Evolutionary conservation across 2,888 invertebrate genomes (phyloP).

Genomic region (Ramazzottius varieornatus): DNA sequence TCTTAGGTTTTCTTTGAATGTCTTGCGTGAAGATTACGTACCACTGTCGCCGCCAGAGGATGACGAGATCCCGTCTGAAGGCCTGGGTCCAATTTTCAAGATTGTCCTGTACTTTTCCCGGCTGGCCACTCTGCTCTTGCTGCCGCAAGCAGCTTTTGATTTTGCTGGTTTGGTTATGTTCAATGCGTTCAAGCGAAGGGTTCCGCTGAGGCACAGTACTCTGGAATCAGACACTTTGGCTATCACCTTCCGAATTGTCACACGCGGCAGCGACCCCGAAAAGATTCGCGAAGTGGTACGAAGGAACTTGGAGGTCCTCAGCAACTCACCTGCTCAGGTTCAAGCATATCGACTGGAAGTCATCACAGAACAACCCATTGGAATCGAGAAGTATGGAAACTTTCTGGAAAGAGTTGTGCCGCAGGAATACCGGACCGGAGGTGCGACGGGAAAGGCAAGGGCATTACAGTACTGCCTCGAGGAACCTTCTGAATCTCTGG

Average conservation of each 20-base stretch:
- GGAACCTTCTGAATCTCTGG: conserved; percentile 6
- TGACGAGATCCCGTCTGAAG: neutral
- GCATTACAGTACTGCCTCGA: conserved; percentile 9
- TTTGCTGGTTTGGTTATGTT: conserved; percentile 8
- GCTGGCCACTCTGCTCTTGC: neutral
- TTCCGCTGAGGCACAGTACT: neutral
- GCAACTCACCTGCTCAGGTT: conserved; percentile 5
- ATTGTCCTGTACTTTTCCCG: conserved; percentile 6
- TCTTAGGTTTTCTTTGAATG: neutral
- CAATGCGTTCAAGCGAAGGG: conserved; percentile 11
- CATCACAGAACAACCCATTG: conserved; percentile 7
- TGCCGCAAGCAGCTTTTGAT: neutral
- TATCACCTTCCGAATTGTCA: conserved; percentile 7
- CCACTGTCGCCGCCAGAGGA: neutral
- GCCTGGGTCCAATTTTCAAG: neutral
- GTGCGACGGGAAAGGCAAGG: conserved; percentile 7
- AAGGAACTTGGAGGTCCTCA: conserved; percentile 7
- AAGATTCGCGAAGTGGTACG: neutral
- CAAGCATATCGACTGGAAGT: conserved; percentile 8
- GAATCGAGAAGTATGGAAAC: neutral
- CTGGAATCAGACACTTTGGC: conserved; percentile 10
- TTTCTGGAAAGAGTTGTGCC: conserved; percentile 7
- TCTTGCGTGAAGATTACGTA: neutral
- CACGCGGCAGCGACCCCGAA: neutral
- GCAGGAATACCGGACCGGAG: conserved; percentile 5